phyloP scores from a whole-genome alignment of 2,797 vertebrate genomes.

The Pyrrhura leucotis region DNA sequence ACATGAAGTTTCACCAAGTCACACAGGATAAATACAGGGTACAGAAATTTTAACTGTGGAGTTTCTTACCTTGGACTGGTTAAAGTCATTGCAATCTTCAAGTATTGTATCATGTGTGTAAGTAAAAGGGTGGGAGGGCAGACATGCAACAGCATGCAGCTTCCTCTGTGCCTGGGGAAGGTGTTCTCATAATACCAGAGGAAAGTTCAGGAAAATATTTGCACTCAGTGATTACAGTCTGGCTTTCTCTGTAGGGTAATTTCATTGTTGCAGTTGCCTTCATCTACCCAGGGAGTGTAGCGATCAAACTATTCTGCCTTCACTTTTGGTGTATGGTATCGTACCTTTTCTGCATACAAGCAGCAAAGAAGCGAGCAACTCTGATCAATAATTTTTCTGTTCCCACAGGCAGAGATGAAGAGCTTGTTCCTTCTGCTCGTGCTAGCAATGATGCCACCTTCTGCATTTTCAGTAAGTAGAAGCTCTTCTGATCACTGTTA shows the following conservation, averaged over 20 bases:
- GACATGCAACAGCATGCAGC: slow-evolving; percentile 15
- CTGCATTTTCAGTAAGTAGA: slow-evolving; percentile 70
- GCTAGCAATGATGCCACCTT: slow-evolving; percentile 5
- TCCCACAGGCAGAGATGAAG: slow-evolving; percentile 64
- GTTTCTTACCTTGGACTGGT: neutral
- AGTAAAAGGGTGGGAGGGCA: neutral
- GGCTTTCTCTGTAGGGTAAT: neutral
- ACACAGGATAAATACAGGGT: neutral
- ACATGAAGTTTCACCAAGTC: neutral
- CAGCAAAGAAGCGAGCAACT: neutral
- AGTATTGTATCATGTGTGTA: neutral
- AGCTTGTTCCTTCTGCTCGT: slow-evolving; percentile 52
- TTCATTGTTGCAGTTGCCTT: neutral
- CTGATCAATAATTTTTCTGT: neutral
- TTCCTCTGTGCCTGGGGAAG: neutral
- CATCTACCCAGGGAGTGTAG: neutral
- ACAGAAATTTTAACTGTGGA: neutral
- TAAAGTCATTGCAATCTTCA: slow-evolving; percentile 28
- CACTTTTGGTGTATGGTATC: neutral
- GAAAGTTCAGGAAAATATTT: slow-evolving; percentile 46
- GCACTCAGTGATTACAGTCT: slow-evolving; percentile 1
- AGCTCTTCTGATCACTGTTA: neutral
- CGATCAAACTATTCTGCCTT: neutral
- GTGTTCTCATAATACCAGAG: slow-evolving; percentile 33
- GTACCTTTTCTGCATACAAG: neutral